phyloP scores from a whole-genome alignment of 2,888 invertebrate genomes.

The Hesperia comma region DNA sequence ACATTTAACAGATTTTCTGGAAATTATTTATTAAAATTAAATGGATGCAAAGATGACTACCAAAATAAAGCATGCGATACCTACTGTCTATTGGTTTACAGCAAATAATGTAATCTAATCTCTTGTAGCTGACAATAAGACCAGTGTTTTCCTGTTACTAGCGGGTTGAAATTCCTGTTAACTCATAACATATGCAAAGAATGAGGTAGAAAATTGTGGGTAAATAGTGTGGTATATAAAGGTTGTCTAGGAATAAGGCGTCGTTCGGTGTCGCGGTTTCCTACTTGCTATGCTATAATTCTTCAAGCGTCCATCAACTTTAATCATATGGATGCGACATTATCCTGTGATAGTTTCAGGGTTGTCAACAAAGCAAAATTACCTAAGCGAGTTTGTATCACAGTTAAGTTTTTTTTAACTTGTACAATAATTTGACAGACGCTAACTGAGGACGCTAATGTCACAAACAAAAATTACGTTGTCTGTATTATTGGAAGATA shows the following conservation, averaged over 20 bases:
- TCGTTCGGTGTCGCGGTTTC: slow-evolving; percentile 20
- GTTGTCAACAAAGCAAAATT: background rate
- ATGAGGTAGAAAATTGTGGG: slow-evolving; percentile 34
- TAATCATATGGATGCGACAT: slow-evolving; percentile 17
- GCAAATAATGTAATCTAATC: no score
- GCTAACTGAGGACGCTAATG: no score
- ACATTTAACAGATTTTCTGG: no score
- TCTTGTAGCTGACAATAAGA: slow-evolving; percentile 2
- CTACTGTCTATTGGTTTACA: no score
- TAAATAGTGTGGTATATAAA: slow-evolving; percentile 26
- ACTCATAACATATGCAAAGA: slow-evolving; percentile 36
- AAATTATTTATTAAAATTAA: no score
- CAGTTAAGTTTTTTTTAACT: no score
- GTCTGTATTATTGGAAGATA: no score
- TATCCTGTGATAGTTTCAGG: background rate
- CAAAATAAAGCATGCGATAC: no score
- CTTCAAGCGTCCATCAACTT: background rate
- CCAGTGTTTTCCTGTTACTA: slow-evolving; percentile 3
- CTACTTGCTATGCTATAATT: slow-evolving; percentile 18
- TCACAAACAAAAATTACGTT: no score
- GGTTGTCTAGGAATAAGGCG: slow-evolving; percentile 27
- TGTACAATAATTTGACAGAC: no score
- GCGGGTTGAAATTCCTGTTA: slow-evolving; percentile 18
- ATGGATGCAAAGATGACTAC: no score
- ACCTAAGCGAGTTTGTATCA: no score